Conservation (phyloP, 1,140 invertebrate genomes). For the Apolygus lucorum region DNA sequence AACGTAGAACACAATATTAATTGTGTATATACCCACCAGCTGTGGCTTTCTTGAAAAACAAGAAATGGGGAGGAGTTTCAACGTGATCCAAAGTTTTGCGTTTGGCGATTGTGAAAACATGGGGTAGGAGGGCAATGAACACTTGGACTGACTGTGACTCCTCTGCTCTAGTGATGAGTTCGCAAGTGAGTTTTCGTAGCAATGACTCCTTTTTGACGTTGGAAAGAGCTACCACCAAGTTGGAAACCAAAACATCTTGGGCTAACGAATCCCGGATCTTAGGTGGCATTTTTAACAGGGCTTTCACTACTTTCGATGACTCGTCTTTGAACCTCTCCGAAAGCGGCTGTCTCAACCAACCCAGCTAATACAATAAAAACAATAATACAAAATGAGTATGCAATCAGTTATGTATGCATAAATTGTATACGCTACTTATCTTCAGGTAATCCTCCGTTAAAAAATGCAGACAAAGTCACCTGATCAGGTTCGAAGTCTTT, state of each 20-base stretch:
- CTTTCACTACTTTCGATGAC: constrained; percentile 44
- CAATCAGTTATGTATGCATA: constrained; percentile 42
- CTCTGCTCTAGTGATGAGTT: neutral
- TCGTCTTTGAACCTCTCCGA: constrained; percentile 50
- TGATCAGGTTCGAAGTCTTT: constrained; percentile 44
- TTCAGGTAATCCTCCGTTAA: neutral
- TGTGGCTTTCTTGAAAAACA: neutral
- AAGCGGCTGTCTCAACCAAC: constrained; percentile 45
- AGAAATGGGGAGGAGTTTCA: neutral
- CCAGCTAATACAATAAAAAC: constrained; percentile 25
- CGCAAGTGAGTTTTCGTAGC: neutral
- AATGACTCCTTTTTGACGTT: constrained; percentile 28
- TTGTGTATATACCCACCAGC: too few relatives aligned
- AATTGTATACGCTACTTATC: constrained; percentile 28
- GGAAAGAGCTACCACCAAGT: constrained; percentile 35
- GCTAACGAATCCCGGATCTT: constrained; percentile 40
- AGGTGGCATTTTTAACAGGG: constrained; percentile 33
- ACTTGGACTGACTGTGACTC: neutral
- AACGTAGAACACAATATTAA: too few relatives aligned
- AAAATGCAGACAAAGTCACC: constrained; percentile 20
- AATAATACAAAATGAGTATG: constrained; percentile 18
- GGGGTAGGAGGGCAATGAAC: neutral
- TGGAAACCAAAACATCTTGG: constrained; percentile 34
- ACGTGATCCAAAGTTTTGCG: neutral
- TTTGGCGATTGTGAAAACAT: neutral